Evolutionary conservation across 2,888 invertebrate species (phyloP).

Genomic region (Neocrepidodera transversa): DNA sequence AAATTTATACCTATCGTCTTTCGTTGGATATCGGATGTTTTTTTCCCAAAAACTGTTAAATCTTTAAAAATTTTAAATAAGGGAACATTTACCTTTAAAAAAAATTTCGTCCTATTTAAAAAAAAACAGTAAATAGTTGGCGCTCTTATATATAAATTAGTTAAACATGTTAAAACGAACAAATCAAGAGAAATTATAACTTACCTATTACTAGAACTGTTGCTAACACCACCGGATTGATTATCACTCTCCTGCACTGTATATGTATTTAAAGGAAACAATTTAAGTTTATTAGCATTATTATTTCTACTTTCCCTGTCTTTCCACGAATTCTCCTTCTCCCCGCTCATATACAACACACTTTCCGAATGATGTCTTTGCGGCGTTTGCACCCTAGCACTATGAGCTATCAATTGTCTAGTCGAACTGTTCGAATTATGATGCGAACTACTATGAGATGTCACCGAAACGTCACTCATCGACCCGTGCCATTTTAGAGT

Average conservation of each 20-base stretch:
- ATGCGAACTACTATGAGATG: slow-evolving; percentile 64
- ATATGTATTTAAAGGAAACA: slow-evolving; percentile 76
- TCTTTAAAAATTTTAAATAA: too few relatives aligned
- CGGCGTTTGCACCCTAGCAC: slow-evolving; percentile 77
- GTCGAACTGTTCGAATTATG: slow-evolving; percentile 63
- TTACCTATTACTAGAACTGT: slow-evolving; percentile 32
- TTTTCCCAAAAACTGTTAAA: too few relatives aligned
- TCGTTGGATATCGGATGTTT: too few relatives aligned
- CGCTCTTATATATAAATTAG: too few relatives aligned
- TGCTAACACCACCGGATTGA: slow-evolving; percentile 9
- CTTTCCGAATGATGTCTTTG: slow-evolving; percentile 81
- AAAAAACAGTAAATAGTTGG: too few relatives aligned
- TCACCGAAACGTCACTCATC: slow-evolving; percentile 74
- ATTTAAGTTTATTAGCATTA: slow-evolving; percentile 64
- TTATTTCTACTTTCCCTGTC: slow-evolving; percentile 57
- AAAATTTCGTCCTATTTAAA: too few relatives aligned
- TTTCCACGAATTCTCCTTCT: slow-evolving; percentile 52
- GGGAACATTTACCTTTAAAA: too few relatives aligned
- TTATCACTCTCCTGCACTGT: slow-evolving; percentile 62
- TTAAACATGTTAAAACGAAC: too few relatives aligned
- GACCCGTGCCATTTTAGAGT: slow-evolving; percentile 82
- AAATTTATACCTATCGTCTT: too few relatives aligned
- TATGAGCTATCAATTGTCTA: slow-evolving; percentile 75
- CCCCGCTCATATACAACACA: slow-evolving; percentile 71
- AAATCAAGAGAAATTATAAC: too few relatives aligned